Evolutionary conservation across 2,797 vertebrate species (phyloP).

Genomic region (Anolis apletophallus): DNA sequence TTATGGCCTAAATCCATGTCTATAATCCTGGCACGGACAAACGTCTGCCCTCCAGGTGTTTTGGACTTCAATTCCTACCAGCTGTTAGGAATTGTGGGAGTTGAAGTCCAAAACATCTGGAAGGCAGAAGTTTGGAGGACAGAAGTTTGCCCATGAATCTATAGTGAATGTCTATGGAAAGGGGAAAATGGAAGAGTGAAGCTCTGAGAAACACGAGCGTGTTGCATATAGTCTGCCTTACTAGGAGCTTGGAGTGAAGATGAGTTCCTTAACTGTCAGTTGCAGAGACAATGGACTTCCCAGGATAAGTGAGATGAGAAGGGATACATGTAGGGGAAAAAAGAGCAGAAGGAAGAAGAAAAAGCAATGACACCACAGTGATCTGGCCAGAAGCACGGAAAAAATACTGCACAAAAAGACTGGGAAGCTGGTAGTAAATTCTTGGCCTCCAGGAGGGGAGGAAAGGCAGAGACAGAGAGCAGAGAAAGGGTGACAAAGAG

Average conservation of each 20-base stretch:
- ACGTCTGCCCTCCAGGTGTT: too few relatives aligned
- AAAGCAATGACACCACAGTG: conserved; percentile 43
- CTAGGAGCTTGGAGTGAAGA: background rate
- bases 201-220: background rate
- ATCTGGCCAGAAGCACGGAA: conserved; percentile 57
- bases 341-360: background rate
- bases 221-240: conserved; percentile 26
- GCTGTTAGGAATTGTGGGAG: too few relatives aligned
- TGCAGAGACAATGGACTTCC: conserved; percentile 27
- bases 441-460: conserved; percentile 43
- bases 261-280: conserved; percentile 29
- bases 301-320: conserved; percentile 1
- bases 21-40: background rate
- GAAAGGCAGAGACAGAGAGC: conserved; percentile 5
- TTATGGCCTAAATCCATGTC: background rate
- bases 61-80: too few relatives aligned
- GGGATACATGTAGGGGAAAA: conserved; percentile 43
- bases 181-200: background rate
- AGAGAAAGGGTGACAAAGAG: background rate
- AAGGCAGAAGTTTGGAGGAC: too few relatives aligned
- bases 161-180: too few relatives aligned
- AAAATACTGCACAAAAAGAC: conserved; percentile 37
- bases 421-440: conserved; percentile 54
- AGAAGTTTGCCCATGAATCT: too few relatives aligned
- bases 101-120: too few relatives aligned